Conservation (phyloP, 2,888 invertebrate genomes). For the Branchellion lobata region DNA sequence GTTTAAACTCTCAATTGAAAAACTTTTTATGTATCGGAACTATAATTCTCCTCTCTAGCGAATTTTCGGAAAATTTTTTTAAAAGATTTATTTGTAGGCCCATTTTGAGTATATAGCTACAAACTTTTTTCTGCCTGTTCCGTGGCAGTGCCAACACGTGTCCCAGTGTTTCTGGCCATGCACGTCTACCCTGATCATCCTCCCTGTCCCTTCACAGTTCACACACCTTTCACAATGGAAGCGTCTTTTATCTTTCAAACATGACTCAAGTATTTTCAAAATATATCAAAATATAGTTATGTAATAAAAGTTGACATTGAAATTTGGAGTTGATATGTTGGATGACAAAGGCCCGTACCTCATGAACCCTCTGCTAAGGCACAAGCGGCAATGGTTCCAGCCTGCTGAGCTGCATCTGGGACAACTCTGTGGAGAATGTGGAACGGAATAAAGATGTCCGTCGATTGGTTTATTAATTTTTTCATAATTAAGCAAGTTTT, state of each 20-base stretch:
- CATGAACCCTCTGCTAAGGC: slow-evolving; percentile 51
- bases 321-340: too few relatives aligned
- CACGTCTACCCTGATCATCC: slow-evolving; percentile 52
- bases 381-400: slow-evolving; percentile 51
- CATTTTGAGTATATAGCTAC: not conserved
- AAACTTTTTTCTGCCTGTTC: slow-evolving; percentile 53
- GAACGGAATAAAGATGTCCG: not conserved
- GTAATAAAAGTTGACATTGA: too few relatives aligned
- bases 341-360: too few relatives aligned
- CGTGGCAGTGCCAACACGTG: slow-evolving; percentile 53
- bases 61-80: too few relatives aligned
- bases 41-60: too few relatives aligned
- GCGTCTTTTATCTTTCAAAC: too few relatives aligned
- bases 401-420: slow-evolving; percentile 51
- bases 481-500: not conserved
- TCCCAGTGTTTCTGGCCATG: slow-evolving; percentile 52
- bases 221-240: slow-evolving; percentile 48
- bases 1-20: too few relatives aligned
- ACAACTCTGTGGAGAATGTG: slow-evolving; percentile 48
- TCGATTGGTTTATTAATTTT: too few relatives aligned
- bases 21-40: too few relatives aligned
- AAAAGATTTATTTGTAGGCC: too few relatives aligned
- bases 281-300: too few relatives aligned
- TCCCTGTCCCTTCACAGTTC: slow-evolving; percentile 51
- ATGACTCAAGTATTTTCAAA: too few relatives aligned